A percentile compares a stretch with the other conserved stretches of the same genome.
Conservation (phyloP, 2,888 invertebrate species). For the Smittia aterrima region DNA sequence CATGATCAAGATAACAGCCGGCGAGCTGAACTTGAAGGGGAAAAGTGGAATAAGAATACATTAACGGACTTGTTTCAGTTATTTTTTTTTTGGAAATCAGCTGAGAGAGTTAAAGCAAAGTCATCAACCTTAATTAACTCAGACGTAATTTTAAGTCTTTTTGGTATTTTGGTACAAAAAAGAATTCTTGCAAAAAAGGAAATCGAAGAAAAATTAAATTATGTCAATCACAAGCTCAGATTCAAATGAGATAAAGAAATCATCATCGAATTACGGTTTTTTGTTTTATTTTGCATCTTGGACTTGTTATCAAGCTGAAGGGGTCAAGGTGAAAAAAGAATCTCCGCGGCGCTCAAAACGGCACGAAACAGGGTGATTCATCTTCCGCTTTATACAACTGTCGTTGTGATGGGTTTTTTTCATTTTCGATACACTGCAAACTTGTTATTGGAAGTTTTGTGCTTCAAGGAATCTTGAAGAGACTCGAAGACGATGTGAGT, state of each 20-base stretch:
- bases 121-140: slow-evolving; percentile 15
- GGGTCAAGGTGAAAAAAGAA: neutral
- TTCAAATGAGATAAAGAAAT: too few species aligned
- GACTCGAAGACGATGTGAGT: slow-evolving; percentile 10
- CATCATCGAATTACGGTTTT: too few species aligned
- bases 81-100: neutral
- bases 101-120: neutral
- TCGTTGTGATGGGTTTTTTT: neutral
- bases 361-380: slow-evolving; percentile 4
- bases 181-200: too few species aligned
- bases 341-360: neutral
- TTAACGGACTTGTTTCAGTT: neutral
- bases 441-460: slow-evolving; percentile 3
- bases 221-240: too few species aligned
- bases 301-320: neutral
- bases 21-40: neutral
- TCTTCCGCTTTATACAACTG: neutral
- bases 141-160: neutral
- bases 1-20: neutral
- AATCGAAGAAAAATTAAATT: too few species aligned
- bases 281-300: too few species aligned
- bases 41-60: too few species aligned
- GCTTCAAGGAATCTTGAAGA: neutral
- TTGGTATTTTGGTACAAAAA: too few species aligned
- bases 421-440: neutral